These are phyloP conservation scores for Leptodactylus fuscus DNA, from an alignment of 2,113 vertebrate species.

Conservation along the genomic window DNA sequence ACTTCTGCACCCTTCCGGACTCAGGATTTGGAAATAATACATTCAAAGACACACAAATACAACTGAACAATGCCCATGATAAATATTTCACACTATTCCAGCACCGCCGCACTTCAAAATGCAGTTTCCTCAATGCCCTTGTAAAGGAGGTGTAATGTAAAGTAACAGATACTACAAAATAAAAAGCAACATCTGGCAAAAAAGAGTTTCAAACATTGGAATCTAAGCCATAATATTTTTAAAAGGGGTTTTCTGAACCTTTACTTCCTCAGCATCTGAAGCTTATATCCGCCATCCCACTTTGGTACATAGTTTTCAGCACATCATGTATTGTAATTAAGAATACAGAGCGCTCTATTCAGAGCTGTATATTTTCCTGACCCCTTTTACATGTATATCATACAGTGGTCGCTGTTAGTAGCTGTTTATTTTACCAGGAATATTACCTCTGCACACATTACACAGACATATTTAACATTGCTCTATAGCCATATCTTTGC, in stretches of 20 bases:
- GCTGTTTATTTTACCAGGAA: slow-evolving; percentile 48
- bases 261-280: slow-evolving; percentile 70
- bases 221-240: slow-evolving; percentile 60
- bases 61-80: slow-evolving; percentile 12
- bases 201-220: slow-evolving; percentile 14
- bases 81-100: neutral
- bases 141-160: slow-evolving; percentile 49
- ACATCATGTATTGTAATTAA: slow-evolving; percentile 69
- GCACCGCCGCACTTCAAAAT: neutral
- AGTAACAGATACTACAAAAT: slow-evolving; percentile 44
- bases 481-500: neutral
- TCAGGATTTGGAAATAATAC: neutral
- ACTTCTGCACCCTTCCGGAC: neutral
- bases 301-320: slow-evolving; percentile 71
- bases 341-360: slow-evolving; percentile 72
- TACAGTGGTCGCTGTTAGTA: slow-evolving; percentile 32
- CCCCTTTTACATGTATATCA: slow-evolving; percentile 19
- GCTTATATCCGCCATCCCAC: slow-evolving; percentile 67
- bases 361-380: slow-evolving; percentile 68
- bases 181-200: slow-evolving; percentile 57
- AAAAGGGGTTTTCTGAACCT: slow-evolving; percentile 65
- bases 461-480: neutral
- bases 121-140: slow-evolving; percentile 17
- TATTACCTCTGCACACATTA: slow-evolving; percentile 13
- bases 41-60: neutral